Evolutionary conservation across 2,888 invertebrate species (phyloP).

Genomic region (Leptinotarsa haldemani): DNA sequence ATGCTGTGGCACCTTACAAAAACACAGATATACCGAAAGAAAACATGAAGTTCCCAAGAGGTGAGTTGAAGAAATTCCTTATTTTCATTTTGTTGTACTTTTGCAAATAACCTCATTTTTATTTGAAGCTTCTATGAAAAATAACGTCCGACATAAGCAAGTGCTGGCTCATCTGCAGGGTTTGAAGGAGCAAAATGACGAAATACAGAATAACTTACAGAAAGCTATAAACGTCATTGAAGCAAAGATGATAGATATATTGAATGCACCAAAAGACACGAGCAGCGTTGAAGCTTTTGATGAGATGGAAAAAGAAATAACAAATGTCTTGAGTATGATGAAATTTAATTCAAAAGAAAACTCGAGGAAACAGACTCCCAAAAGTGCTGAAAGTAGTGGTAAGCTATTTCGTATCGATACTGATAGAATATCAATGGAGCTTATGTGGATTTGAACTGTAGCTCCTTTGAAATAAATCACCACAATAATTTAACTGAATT

Average conservation of each 20-base stretch:
- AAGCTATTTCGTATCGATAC: neutral
- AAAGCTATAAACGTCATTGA: conserved; percentile 57
- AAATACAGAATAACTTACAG: conserved; percentile 55
- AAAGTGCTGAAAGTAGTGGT: conserved; percentile 25
- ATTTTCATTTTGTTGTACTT: neutral
- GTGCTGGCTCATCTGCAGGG: conserved; percentile 47
- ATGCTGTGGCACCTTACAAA: conserved; percentile 26
- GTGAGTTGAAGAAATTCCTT: neutral
- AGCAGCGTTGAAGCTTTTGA: conserved; percentile 53
- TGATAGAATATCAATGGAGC: too few species aligned
- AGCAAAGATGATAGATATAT: conserved; percentile 54
- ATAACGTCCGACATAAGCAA: conserved; percentile 34
- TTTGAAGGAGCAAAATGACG: conserved; percentile 50
- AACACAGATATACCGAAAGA: neutral
- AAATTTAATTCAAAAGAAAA: conserved; percentile 35
- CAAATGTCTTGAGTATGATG: conserved; percentile 54
- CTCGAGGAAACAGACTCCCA: conserved; percentile 23
- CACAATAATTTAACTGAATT: neutral
- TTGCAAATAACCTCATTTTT: conserved; percentile 1
- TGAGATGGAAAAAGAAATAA: conserved; percentile 57
- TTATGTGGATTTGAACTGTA: neutral
- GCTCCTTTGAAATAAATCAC: neutral
- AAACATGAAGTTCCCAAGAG: neutral
- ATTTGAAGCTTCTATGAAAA: conserved; percentile 14
- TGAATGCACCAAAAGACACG: conserved; percentile 39